Evolutionary conservation across 1,140 invertebrate genomes (phyloP).

Genomic region (Macrobrachium rosenbergii): DNA sequence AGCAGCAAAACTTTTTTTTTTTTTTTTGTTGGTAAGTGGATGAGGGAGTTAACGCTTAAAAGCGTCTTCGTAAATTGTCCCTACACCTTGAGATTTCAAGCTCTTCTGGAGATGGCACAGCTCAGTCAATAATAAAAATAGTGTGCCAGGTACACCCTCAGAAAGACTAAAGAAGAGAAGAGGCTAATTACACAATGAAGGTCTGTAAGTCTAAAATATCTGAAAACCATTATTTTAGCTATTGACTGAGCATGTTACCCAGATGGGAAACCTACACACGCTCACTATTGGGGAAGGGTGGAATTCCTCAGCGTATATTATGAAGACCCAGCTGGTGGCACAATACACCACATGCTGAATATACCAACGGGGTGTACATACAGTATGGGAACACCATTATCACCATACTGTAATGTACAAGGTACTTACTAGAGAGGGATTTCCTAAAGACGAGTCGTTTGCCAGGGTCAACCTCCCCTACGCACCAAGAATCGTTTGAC

Average conservation of each 20-base stretch:
- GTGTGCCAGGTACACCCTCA: not conserved
- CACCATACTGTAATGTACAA: conserved; percentile 56
- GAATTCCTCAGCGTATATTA: not conserved
- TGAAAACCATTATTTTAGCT: too few relatives aligned
- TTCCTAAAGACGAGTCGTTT: conserved; percentile 64
- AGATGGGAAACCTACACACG: too few relatives aligned
- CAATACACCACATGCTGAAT: too few relatives aligned
- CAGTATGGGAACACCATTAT: conserved; percentile 33
- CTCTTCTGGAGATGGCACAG: not conserved
- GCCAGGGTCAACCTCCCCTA: conserved; percentile 64
- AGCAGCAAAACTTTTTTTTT: too few relatives aligned
- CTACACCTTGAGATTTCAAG: conserved; percentile 15
- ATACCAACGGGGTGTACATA: not conserved
- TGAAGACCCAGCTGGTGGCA: not conserved
- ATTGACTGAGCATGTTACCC: too few relatives aligned
- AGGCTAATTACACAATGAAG: not conserved
- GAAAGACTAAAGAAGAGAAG: not conserved
- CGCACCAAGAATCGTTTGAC: conserved; percentile 66
- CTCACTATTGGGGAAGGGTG: too few relatives aligned
- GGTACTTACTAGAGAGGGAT: conserved; percentile 65
- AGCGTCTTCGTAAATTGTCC: not conserved
- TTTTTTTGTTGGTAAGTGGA: not conserved
- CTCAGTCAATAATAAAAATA: not conserved
- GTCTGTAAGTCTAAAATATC: too few relatives aligned
- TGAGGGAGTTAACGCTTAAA: not conserved